A percentile compares a stretch with the other conserved stretches of the same genome.
Evolutionary conservation across 2,797 vertebrate genomes (phyloP).

Genomic region (Semotilus atromaculatus): DNA sequence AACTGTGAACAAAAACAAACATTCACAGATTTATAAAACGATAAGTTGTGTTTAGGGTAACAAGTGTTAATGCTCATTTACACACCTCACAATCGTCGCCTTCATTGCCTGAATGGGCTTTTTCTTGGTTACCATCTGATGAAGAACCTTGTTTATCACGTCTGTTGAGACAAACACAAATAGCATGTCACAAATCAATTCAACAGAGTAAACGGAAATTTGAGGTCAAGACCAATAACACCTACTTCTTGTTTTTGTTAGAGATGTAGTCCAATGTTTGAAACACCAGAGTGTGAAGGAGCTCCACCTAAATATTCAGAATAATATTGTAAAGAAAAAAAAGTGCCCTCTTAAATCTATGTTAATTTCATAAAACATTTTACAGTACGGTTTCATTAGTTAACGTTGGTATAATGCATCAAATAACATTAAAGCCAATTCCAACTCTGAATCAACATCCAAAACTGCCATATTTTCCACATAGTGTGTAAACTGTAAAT

Average conservation of each 20-base stretch:
- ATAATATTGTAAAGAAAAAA: not conserved
- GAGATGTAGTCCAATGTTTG: constrained; percentile 90
- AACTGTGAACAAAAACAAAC: constrained; percentile 71
- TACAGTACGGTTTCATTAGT: not conserved
- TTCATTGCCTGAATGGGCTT: not conserved
- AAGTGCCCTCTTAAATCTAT: too few relatives aligned
- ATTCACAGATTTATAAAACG: not conserved
- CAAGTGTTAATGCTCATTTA: not conserved
- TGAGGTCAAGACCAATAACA: not conserved
- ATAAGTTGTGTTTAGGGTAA: not conserved
- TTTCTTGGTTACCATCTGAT: constrained; percentile 56
- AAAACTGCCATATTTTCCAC: not conserved
- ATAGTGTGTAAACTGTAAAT: not conserved
- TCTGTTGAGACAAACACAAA: constrained; percentile 61
- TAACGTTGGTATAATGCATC: not conserved
- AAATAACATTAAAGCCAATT: not conserved
- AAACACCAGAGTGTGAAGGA: constrained; percentile 90
- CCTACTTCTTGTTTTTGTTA: constrained; percentile 82
- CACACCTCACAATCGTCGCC: constrained; percentile 52
- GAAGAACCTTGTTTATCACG: constrained; percentile 71
- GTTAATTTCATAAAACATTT: too few relatives aligned
- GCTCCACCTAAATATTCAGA: constrained; percentile 84
- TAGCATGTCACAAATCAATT: not conserved
- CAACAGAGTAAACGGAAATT: not conserved
- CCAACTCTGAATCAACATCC: not conserved